Percentiles rank a stretch among this genome's conserved stretches.
These are phyloP conservation scores for Hyposmocoma kahamanoa DNA, from an alignment of 1,140 invertebrate species.

Conservation along the genomic window DNA sequence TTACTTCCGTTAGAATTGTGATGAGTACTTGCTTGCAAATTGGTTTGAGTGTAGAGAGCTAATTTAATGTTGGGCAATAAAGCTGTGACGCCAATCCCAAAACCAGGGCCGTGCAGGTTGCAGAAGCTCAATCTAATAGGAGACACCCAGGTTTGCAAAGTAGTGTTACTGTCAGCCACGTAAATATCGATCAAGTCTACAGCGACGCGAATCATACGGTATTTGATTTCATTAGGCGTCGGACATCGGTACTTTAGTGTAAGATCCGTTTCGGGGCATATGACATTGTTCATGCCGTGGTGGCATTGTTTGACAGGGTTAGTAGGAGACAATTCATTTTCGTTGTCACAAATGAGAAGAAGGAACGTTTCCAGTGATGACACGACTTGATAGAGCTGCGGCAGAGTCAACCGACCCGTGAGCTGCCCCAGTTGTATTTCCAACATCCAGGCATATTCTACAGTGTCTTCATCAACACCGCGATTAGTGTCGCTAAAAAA, in stretches of 20 bases:
- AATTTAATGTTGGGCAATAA: conserved; percentile 82
- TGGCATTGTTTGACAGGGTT: conserved; percentile 87
- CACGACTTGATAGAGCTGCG: conserved; percentile 89
- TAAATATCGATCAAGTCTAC: conserved; percentile 94
- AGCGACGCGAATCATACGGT: conserved; percentile 92
- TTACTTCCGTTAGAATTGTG: conserved; percentile 56
- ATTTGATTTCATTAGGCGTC: conserved; percentile 93
- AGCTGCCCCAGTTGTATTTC: conserved; percentile 89
- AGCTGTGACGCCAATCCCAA: conserved; percentile 91
- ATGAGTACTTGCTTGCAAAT: conserved; percentile 57
- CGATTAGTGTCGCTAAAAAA: conserved; percentile 97
- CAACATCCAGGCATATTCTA: conserved; percentile 97
- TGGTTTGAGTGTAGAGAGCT: conserved; percentile 62
- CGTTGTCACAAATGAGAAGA: conserved; percentile 88
- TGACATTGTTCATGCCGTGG: conserved; percentile 85
- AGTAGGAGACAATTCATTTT: conserved; percentile 90
- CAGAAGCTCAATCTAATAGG: conserved; percentile 92
- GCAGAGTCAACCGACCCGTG: conserved; percentile 84
- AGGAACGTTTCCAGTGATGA: conserved; percentile 92
- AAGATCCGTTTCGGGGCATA: conserved; percentile 83
- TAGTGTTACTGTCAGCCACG: conserved; percentile 91
- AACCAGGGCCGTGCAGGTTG: conserved; percentile 94
- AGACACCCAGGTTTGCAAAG: conserved; percentile 90
- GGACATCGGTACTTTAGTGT: conserved; percentile 86
- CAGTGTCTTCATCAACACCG: conserved; percentile 91